These are phyloP conservation scores for Bergia puertoricense DNA, from an alignment of 92 coral and sea anemone species.

Conservation along the genomic window DNA sequence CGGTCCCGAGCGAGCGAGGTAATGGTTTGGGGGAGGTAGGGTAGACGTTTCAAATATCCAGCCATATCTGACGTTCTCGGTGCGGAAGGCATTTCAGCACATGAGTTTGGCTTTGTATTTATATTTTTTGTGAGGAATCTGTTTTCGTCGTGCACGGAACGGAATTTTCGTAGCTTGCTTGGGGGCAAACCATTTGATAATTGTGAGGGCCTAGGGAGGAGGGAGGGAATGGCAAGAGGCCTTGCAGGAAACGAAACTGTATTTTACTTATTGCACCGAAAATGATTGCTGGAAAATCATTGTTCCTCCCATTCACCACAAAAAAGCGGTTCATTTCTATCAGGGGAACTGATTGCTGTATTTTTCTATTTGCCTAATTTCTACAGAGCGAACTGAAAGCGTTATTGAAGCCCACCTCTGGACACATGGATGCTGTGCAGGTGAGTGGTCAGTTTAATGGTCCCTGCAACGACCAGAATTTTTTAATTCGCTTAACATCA, in stretches of 20 bases:
- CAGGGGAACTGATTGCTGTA: neutral
- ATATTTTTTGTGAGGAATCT: too few species aligned
- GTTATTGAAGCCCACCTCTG: conserved; percentile 62
- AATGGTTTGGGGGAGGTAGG: neutral
- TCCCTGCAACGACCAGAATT: neutral
- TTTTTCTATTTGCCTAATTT: neutral
- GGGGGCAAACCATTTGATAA: too few species aligned
- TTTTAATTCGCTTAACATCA: too few species aligned
- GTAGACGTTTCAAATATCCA: neutral
- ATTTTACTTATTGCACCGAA: too few species aligned
- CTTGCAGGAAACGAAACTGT: neutral
- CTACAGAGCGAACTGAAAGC: conserved; percentile 51
- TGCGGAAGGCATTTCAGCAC: too few species aligned
- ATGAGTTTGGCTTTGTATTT: too few species aligned
- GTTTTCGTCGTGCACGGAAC: too few species aligned
- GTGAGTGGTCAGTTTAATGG: neutral
- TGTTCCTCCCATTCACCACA: neutral
- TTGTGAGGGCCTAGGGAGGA: too few species aligned
- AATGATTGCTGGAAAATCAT: too few species aligned
- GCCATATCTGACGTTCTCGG: too few species aligned
- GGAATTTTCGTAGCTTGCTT: too few species aligned
- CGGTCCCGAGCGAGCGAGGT: conserved; percentile 64
- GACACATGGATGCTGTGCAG: conserved; percentile 47
- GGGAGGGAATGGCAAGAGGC: neutral
- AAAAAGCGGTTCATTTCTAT: neutral